Conservation (phyloP, 1,140 invertebrate species). For the Zaprionus gabonicus region DNA sequence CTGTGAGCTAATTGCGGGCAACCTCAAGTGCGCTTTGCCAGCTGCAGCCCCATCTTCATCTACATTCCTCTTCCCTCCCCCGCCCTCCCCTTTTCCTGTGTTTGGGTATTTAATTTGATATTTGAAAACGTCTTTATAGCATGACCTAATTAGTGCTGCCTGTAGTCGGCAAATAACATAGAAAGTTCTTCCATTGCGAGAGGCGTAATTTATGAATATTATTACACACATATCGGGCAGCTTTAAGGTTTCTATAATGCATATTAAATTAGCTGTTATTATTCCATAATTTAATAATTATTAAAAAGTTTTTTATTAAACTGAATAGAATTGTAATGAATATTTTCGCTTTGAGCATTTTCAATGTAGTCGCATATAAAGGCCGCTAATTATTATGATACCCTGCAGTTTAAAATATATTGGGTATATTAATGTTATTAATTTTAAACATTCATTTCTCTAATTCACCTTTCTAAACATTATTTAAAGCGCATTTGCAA, state of each 20-base stretch:
- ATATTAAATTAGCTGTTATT: not conserved
- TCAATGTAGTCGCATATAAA: not conserved
- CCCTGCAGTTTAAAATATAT: not conserved
- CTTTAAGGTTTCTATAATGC: not conserved
- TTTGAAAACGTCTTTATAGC: conserved; percentile 18
- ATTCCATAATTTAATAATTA: not conserved
- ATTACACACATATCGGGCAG: not conserved
- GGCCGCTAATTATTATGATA: not conserved
- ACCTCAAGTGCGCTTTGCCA: conserved; percentile 21
- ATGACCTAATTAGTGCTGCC: conserved; percentile 17
- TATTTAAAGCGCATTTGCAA: conserved; percentile 2
- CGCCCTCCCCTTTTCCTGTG: not conserved
- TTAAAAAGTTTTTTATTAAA: not conserved
- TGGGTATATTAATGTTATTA: not conserved
- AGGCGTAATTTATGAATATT: not conserved
- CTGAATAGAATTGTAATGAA: not conserved
- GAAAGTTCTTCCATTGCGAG: not conserved
- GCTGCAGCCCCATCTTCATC: not conserved
- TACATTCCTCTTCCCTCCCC: not conserved
- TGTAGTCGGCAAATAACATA: not conserved
- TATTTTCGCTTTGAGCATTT: not conserved
- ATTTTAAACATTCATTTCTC: too few relatives aligned
- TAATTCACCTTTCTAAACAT: not conserved
- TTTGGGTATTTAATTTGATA: conserved; percentile 17
- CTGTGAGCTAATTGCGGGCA: conserved; percentile 42